Base-by-base conservation (phyloP, 2,888 invertebrate species). In the Agrochola lychnidis region DNA sequence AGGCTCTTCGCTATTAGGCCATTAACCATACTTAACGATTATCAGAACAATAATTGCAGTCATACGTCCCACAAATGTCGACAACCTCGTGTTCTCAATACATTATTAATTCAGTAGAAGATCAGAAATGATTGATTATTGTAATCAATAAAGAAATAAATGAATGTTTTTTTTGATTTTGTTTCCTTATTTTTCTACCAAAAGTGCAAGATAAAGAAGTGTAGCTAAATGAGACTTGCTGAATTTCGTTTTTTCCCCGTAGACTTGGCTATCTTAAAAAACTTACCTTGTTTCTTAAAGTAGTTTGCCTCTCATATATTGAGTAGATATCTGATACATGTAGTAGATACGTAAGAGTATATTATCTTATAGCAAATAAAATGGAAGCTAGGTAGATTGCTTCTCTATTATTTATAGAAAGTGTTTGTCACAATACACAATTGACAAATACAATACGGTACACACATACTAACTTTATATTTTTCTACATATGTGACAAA, bases 321-420 rank as follows among this genome's bases (percentile, higher is more conserved):
- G 6, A 25, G 12, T 22, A 66, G 12, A 12, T 66, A 30, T 48
- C 25, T 14, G 22, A 25, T 67, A 9, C 4, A 1, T 51, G 51
- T 67, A 36, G 51, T 51, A 30, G 66, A 67, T 67, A 19, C 48
- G 78, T 80, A 71, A 80, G 16, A 53, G 62, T 53, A 25, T n/a
- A 40, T 16, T 56, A 59, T 62, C 36, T 53, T n/a, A 70, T 56
- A 30, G 22, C 19, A 67, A 63, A 14, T 63, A 61, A 59, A 22
- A 6, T 25, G 42, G 25, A 61, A 57, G 36, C 14, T 56, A n/a
- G 30, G 25, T 22, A 74, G 22, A 51, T 61, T 40, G 5, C 51
- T 40, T 61, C 48, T 51, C 14, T 6, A 59, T 9, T 42, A 42
- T 1, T 36, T 22, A 48, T 59, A 48, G 25, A 73, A 59, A 59